phyloP scores from a whole-genome alignment of 2,888 invertebrate genomes.

The Caenorhabditis sp. region DNA sequence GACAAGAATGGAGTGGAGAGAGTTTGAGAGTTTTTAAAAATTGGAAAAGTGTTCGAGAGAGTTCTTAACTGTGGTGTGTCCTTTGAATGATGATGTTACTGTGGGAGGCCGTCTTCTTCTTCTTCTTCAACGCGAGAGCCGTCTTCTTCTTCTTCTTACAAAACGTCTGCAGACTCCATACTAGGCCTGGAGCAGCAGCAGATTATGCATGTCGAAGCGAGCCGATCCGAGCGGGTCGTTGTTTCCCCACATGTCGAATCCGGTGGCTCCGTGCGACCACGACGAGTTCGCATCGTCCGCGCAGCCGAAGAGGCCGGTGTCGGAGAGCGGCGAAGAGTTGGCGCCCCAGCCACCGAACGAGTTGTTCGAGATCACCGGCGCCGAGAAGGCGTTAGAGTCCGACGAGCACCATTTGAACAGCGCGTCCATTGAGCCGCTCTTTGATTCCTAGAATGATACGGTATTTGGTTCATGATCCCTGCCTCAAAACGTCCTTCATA shows the following conservation, averaged over 20 bases:
- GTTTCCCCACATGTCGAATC: slow-evolving; percentile 57
- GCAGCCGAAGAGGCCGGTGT: slow-evolving; percentile 14
- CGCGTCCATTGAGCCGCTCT: slow-evolving; percentile 46
- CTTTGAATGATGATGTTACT: slow-evolving; percentile 23
- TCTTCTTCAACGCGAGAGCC: slow-evolving; percentile 8
- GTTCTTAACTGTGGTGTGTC: slow-evolving; percentile 46
- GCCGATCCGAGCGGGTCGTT: slow-evolving; percentile 49
- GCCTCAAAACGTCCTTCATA: slow-evolving; percentile 12
- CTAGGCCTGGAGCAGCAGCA: slow-evolving; percentile 65
- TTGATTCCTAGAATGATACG: slow-evolving; percentile 35
- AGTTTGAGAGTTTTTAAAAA: slow-evolving; percentile 31
- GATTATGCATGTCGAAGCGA: slow-evolving; percentile 63
- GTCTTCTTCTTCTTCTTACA: slow-evolving; percentile 24
- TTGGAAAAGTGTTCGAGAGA: slow-evolving; percentile 16
- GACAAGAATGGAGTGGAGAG: slow-evolving; percentile 48
- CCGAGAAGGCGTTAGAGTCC: slow-evolving; percentile 30
- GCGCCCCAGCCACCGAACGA: slow-evolving; percentile 36
- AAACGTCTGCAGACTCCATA: neutral
- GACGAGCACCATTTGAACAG: slow-evolving; percentile 52
- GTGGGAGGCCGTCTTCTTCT: slow-evolving; percentile 9
- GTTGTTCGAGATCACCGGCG: slow-evolving; percentile 16
- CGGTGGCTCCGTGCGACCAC: slow-evolving; percentile 37
- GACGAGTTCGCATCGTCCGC: slow-evolving; percentile 37
- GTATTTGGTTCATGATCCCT: neutral
- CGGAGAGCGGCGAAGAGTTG: slow-evolving; percentile 20